Evolutionary conservation across 2,113 vertebrate genomes (phyloP).

Genomic region (Bothrops jararaca): DNA sequence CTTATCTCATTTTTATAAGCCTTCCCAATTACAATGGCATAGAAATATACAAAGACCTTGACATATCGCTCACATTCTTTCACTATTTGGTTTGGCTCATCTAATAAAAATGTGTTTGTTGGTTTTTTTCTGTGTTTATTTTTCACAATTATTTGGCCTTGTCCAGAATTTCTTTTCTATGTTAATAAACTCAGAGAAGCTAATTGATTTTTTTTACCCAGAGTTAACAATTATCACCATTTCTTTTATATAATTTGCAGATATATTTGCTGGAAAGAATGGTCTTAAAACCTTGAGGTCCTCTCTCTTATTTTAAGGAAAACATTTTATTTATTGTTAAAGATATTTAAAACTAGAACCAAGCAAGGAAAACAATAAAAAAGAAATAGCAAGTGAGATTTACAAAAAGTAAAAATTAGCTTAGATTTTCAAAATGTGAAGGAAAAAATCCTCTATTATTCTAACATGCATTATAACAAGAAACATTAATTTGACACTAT

Average conservation of each 20-base stretch:
- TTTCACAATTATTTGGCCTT: constrained; percentile 41
- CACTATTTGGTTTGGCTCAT: background rate
- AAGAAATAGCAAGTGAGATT: background rate
- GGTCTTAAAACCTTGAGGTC: background rate
- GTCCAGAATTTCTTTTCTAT: constrained; percentile 33
- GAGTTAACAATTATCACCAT: constrained; percentile 23
- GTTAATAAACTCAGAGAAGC: constrained; percentile 33
- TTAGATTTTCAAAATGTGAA: background rate
- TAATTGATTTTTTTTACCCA: constrained; percentile 8
- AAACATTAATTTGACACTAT: background rate
- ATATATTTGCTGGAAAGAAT: background rate
- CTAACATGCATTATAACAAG: background rate
- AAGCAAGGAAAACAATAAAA: background rate
- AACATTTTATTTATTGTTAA: background rate
- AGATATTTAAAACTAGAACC: background rate
- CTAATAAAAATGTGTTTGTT: constrained; percentile 21
- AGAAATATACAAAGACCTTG: constrained; percentile 29
- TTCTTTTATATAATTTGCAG: background rate
- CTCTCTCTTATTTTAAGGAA: background rate
- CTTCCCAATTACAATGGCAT: constrained; percentile 32
- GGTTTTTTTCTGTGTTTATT: background rate
- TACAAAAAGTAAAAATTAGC: background rate
- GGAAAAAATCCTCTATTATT: background rate
- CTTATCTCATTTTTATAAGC: background rate
- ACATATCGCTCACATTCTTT: constrained; percentile 18